These are phyloP conservation scores for Iphiclides podalirius DNA, from an alignment of 2,888 invertebrate genomes.

Conservation along the genomic window DNA sequence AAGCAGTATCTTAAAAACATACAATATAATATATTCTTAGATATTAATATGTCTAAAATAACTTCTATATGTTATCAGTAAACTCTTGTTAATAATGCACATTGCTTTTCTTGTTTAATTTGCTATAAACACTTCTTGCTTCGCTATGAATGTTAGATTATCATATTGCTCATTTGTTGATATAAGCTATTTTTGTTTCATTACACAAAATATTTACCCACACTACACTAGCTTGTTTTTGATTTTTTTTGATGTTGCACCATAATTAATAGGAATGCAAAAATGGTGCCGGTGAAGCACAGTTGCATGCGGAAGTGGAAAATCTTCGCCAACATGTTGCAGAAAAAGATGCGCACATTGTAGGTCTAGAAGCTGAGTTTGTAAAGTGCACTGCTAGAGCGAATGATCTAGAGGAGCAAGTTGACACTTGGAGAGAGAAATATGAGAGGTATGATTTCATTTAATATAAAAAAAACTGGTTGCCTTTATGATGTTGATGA, in stretches of 20 bases:
- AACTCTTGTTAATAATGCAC: constrained; percentile 28
- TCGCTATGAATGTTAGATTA: not conserved
- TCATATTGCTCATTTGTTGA: not conserved
- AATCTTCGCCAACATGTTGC: constrained; percentile 89
- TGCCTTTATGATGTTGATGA: too few species aligned
- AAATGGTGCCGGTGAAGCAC: constrained; percentile 71
- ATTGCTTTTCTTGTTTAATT: constrained; percentile 42
- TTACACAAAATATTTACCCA: constrained; percentile 14
- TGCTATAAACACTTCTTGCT: constrained; percentile 29
- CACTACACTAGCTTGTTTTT: constrained; percentile 41
- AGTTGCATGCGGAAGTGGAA: constrained; percentile 93
- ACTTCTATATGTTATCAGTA: constrained; percentile 15
- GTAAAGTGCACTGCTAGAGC: constrained; percentile 89
- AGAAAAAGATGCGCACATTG: constrained; percentile 90
- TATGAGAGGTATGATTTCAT: constrained; percentile 90
- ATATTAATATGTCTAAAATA: not conserved
- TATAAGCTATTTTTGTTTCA: constrained; percentile 6
- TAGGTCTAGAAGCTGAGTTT: constrained; percentile 92
- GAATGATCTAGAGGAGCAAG: constrained; percentile 89
- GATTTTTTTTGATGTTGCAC: constrained; percentile 56
- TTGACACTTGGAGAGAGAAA: constrained; percentile 94
- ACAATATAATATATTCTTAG: not conserved
- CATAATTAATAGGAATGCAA: constrained; percentile 65
- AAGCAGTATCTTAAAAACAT: not conserved
- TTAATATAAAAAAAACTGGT: too few species aligned